Evolutionary conservation across 2,113 vertebrate genomes (phyloP).

Genomic region (Alectura lathami): DNA sequence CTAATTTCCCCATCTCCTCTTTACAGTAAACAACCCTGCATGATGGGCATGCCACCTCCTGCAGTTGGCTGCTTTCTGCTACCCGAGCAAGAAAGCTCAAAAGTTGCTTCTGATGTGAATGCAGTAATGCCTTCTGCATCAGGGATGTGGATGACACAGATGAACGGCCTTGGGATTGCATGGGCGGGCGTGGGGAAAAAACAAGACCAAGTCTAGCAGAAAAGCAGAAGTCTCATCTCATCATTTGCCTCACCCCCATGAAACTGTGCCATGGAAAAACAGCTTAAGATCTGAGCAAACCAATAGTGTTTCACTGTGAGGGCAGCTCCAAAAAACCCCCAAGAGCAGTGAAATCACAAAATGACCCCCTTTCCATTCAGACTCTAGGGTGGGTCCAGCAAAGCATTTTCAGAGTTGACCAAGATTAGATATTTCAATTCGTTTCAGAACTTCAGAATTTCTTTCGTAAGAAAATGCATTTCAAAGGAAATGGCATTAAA

Average conservation of each 20-base stretch:
- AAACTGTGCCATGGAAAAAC: slow-evolving; percentile 19
- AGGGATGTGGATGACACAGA: background rate
- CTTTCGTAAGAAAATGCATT: background rate
- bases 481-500: background rate
- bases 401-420: background rate
- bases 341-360: background rate
- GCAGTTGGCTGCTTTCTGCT: background rate
- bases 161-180: background rate
- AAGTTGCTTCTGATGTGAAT: background rate
- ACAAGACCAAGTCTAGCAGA: background rate
- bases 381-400: background rate
- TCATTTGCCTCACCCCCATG: background rate
- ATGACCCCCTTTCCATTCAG: background rate
- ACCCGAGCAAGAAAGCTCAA: background rate
- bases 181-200: background rate
- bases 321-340: background rate
- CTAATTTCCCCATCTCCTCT: background rate
- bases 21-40: background rate
- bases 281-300: background rate
- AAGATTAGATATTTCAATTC: background rate
- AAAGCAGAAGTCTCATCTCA: slow-evolving; percentile 40
- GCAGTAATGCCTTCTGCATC: background rate
- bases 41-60: background rate
- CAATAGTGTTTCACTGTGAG: background rate
- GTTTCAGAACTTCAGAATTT: background rate